Base-by-base conservation (phyloP, 2,113 vertebrate species). In the Tetraodon nigroviridis region DNA sequence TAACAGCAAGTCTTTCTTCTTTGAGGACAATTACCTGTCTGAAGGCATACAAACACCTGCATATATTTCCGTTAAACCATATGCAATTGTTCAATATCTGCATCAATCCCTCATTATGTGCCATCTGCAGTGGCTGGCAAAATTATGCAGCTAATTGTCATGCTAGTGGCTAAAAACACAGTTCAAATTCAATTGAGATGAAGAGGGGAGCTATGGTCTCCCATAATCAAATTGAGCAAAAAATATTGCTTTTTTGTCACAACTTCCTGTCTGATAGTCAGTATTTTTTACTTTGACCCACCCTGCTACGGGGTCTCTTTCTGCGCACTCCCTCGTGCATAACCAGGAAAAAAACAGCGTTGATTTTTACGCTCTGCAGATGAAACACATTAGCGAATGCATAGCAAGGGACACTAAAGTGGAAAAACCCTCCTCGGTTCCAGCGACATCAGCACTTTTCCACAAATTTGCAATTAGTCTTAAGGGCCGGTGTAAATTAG, bases 381-480 rank as follows among this genome's bases (percentile, higher is more conserved):
- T 96, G 93, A 95, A 94, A 94, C 89, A 77, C 93, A 96, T 97
- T 95, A 96, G 93, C 87, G 88, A 91, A 94, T 92, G 94, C 94
- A 96, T 92, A 90, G 93, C 94, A 92, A 93, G 94, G 94, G 94
- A 95, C 93, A 93, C 87, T 83, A 86, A 90, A 90, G 89, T 90
- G 65, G 76, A 61, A 70, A 86, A 83, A 62, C 67, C 56, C 64
- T 71, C 62, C 87, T 89, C 89, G 51, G 91, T 95, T 96, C 92
- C 93, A 89, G 92, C 94, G 91, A 92, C 93, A 94, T 98, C 96
- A 98, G 96, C 95, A 94, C 93, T 97, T 98, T 92, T 91, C 46
- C 44, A 89, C 90, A 96, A 97, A 96, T 97, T 93, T 95, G 94
- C 94, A 97, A 97, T 98, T 98, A 98, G 95, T 97, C 95, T 97